Evolutionary conservation across 2,797 vertebrate species (phyloP), one percentile per base, ranked within the genome.

Genomic region (Artibeus lituratus): DNA sequence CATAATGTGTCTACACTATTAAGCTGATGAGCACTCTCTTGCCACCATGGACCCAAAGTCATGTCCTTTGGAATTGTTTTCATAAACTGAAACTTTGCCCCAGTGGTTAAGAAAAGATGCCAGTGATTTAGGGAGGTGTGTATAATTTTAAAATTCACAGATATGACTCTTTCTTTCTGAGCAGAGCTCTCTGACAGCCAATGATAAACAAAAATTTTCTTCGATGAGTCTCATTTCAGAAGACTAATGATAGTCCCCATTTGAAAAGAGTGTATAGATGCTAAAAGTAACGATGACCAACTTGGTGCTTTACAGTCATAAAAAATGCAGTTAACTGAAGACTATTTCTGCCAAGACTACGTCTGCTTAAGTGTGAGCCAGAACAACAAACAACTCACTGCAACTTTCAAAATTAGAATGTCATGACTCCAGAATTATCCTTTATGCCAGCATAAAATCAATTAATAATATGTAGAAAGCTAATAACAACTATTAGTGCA

Each of bases 21-120:
- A 94, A 88, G 42, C 18, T 55, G 51, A 95, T 67, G 44, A 69
- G 9, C 21, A 77, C 78, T 70, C 1, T 91, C 78, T 95, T 83
- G 22, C 90, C 74, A 89, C 12, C n/a, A 49, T 42, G 24, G 22
- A 97, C 57, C 59, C 42, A 94, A 94, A 97, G 49, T 93, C 89
- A 86, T 72, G 15, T 57, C 44, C 92, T 97, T 90, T 76, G 70
- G 76, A 97, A 83, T 94, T 97, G 53, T 39, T 93, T 96, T 96
- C 92, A 51, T 90, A 19, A 94, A 78, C 67, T 74, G 55, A 97
- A 95, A 96, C 12, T 88, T 96, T 86, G 57, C n/a, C 22, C 62
- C 85, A 76, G 87, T 85, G 78, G 73, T 76, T 67, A 96, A 49
- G 14, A 94, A 95, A 49, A 90, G 55, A 49, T 55, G 21, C 69